Base-by-base conservation (phyloP, 2,888 invertebrate species). In the Synanthedon formicaeformis region DNA sequence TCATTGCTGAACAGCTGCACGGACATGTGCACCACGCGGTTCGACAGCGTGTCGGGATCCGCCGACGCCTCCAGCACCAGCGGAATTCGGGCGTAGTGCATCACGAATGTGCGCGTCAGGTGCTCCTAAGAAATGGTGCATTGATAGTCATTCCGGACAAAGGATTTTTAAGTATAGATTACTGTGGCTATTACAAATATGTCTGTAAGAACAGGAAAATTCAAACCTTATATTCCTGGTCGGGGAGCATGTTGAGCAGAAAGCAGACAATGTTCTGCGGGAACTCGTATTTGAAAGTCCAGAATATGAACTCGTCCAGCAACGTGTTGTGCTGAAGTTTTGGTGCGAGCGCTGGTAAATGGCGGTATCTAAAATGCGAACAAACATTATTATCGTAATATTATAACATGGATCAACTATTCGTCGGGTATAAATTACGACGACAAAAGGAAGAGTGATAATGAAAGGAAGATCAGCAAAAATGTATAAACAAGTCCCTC, bases 221-320 rank as follows among this genome's bases (percentile, higher is more conserved):
- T 34, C 3, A 5, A 6, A 94, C 95, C 90, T 98, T 98, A 74
- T 98, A 98, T 67, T 94, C 93, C 60, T 95, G 94, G 85, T 98
- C 97, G 2, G 98, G 98, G 67, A 99, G 87, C 93, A 99, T 95
- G 74, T 97, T 97, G 53, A 99, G 90, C 57, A 99, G 84, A 60
- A 98, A 91, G 71, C 98, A 98, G 52, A 98, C 98, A 54, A 99
- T 91, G 74, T 96, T 97, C 84, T 98, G 97, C 1, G 98, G 98
- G 85, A 98, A 99, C 81, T 98, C 97, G 79, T 95, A 97, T 75
- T 96, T 96, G 57, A 98, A 96, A 18, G 96, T 97, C 98, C 99
- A 99, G 88, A 99, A 98, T 63, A 98, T 95, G 61, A 99, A 90
- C 87, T 99, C 99, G 78, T 98, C 98, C 16, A 97, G 88, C 58